These are phyloP conservation scores for Dendrocincla fuliginosa DNA, from an alignment of 2,797 vertebrate species.

Conservation along the genomic window DNA sequence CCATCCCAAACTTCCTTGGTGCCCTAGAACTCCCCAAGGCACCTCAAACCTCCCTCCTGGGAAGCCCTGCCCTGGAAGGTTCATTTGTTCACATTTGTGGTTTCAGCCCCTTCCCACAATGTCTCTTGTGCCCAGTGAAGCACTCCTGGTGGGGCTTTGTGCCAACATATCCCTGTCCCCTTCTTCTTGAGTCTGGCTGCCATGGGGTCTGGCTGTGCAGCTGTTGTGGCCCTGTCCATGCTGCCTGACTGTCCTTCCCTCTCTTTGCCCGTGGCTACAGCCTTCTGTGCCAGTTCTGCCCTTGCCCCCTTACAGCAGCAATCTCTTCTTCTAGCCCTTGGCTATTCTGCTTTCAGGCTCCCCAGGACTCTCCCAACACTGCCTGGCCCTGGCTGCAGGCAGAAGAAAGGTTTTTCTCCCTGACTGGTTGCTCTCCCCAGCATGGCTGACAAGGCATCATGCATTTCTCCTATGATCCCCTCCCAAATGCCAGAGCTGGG, in stretches of 20 bases:
- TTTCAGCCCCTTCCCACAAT: background rate
- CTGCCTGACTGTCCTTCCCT: background rate
- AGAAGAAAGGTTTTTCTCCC: background rate
- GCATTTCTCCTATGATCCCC: background rate
- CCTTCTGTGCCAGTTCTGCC: background rate
- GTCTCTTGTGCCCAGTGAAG: background rate
- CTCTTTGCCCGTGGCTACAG: background rate
- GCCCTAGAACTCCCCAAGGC: background rate
- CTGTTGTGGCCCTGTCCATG: background rate
- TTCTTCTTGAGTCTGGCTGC: background rate
- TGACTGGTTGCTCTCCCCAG: background rate
- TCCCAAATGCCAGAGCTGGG: background rate
- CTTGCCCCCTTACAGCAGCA: background rate
- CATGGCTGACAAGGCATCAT: fast-evolving
- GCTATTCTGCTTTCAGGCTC: background rate
- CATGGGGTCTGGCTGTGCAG: fast-evolving
- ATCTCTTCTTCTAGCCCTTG: background rate
- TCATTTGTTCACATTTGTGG: fast-evolving
- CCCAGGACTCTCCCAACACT: background rate
- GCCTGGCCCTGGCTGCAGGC: background rate
- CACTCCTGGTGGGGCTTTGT: background rate
- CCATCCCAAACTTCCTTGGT: background rate
- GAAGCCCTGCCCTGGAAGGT: background rate
- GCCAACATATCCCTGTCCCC: background rate
- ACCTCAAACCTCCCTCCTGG: background rate